Base-by-base conservation (phyloP, 2,888 invertebrate genomes). In the Drosophila leonis region DNA sequence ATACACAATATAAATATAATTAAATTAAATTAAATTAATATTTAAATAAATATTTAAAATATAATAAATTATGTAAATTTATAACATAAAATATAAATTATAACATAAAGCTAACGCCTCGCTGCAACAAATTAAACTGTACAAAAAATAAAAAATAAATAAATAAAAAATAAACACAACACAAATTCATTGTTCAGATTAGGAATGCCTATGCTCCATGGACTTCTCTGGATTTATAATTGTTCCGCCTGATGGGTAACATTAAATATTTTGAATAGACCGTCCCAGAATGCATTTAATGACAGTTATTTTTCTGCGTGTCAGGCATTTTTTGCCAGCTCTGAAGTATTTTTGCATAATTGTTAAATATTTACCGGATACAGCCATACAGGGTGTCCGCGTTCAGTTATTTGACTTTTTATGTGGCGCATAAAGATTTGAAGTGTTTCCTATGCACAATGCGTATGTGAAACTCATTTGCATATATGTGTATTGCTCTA, bases 341-440 rank as follows among this genome's bases (percentile, higher is more conserved):
- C 31, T 37, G 31, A 18, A 65, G 65, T 48, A 68, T 70, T 72
- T 72, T 76, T 60, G 75, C 66, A 73, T 80, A 75, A 72, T 72
- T 80, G 72, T 67, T 65, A 75, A 66, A 80, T 78, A 72, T 73
- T 66, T 71, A 51, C 65, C 27, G 18, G 15, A 8, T 33, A 5
- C 18, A 12, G 35, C 52, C n/a, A 41, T 44, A 73, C 80, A 80
- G 80, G 80, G 78, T 76, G 80, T 2, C 27, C 55, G 7, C 4
- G 8, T 15, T 9, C 31, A 12, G 24, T 15, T 44, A 42, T 33
- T 33, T 4, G 29, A 35, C 24, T 29, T 15, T 10, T 46, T 52
- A 64, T 48, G 65, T 39, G 71, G 48, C 48, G n/a, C 51, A 31
- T 51, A 31, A 42, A n/a, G 48, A 61, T 10, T 44, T 13, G 24